A percentile compares a stretch with the other conserved stretches of the same genome.
Evolutionary conservation across 2,797 vertebrate genomes (phyloP).

Genomic region (Serranus cabrilla): DNA sequence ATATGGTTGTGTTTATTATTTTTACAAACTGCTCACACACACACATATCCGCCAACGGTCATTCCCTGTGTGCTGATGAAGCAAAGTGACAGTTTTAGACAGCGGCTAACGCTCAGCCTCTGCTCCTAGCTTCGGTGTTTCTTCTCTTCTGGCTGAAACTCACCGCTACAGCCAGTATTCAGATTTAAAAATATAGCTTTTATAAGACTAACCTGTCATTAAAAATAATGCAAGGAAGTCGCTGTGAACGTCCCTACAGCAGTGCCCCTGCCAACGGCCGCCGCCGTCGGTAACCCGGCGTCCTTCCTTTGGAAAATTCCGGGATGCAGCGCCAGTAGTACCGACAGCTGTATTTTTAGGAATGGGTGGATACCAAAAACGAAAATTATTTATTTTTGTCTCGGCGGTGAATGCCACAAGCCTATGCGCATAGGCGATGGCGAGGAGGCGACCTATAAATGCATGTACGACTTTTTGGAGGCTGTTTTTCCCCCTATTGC

Average conservation of each 20-base stretch:
- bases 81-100: slow-evolving; percentile 77
- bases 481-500: slow-evolving; percentile 10
- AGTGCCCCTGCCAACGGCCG: slow-evolving; percentile 14
- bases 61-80: slow-evolving; percentile 67
- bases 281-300: slow-evolving; percentile 59
- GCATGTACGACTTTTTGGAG: slow-evolving; percentile 47
- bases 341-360: slow-evolving; percentile 82
- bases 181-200: slow-evolving; percentile 11
- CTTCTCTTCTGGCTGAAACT: neutral
- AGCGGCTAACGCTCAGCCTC: slow-evolving; percentile 42
- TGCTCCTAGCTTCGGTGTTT: slow-evolving; percentile 10
- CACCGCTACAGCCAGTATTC: neutral
- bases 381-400: slow-evolving; percentile 87
- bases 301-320: slow-evolving; percentile 69
- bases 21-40: slow-evolving; percentile 9
- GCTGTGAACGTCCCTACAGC: slow-evolving; percentile 7
- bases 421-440: slow-evolving; percentile 77
- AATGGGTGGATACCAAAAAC: slow-evolving; percentile 83
- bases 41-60: slow-evolving; percentile 13
- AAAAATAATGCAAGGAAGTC: slow-evolving; percentile 39
- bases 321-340: slow-evolving; percentile 72
- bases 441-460: slow-evolving; percentile 68
- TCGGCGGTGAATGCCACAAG: slow-evolving; percentile 83
- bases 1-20: neutral
- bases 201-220: slow-evolving; percentile 39